Evolutionary conservation across 2,888 invertebrate species (phyloP).

Genomic region (Xanthostigma xanthostigma): DNA sequence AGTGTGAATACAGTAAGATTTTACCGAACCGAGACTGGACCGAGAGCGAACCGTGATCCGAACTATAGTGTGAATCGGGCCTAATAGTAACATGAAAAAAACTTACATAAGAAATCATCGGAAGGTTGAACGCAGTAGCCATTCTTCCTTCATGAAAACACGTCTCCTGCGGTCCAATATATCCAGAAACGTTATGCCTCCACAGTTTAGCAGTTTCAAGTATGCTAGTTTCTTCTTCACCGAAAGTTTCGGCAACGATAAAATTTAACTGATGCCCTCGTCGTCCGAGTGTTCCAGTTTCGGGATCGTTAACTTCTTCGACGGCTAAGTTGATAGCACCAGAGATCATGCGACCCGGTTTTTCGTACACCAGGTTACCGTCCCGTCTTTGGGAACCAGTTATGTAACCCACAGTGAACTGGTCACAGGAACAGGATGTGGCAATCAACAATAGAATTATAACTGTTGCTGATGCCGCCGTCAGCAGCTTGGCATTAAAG

Average conservation of each 20-base stretch:
- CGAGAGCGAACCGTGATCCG: too few species aligned
- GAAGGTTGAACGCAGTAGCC: constrained; percentile 85
- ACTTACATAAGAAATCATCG: constrained; percentile 94
- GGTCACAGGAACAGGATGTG: constrained; percentile 26
- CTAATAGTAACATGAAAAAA: constrained; percentile 8
- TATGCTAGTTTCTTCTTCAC: constrained; percentile 77
- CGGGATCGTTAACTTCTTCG: constrained; percentile 54
- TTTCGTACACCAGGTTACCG: constrained; percentile 63
- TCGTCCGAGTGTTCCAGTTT: constrained; percentile 24
- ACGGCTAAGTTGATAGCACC: constrained; percentile 82
- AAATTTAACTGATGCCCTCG: constrained; percentile 64
- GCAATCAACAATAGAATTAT: background rate
- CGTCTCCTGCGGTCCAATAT: constrained; percentile 81
- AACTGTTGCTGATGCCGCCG: background rate
- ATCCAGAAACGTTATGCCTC: constrained; percentile 70
- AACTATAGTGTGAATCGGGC: too few species aligned
- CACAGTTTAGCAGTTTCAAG: constrained; percentile 71
- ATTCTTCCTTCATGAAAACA: constrained; percentile 87
- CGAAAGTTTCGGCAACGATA: constrained; percentile 78
- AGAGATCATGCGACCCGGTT: constrained; percentile 56
- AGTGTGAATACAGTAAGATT: too few species aligned
- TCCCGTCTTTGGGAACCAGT: constrained; percentile 69
- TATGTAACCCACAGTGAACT: constrained; percentile 67
- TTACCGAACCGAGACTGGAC: too few species aligned
- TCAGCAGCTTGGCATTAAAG: background rate